A percentile compares a stretch with the other conserved stretches of the same genome.
phyloP scores from a whole-genome alignment of 1,140 invertebrate genomes.

The Caenorhabditis briggsae region DNA sequence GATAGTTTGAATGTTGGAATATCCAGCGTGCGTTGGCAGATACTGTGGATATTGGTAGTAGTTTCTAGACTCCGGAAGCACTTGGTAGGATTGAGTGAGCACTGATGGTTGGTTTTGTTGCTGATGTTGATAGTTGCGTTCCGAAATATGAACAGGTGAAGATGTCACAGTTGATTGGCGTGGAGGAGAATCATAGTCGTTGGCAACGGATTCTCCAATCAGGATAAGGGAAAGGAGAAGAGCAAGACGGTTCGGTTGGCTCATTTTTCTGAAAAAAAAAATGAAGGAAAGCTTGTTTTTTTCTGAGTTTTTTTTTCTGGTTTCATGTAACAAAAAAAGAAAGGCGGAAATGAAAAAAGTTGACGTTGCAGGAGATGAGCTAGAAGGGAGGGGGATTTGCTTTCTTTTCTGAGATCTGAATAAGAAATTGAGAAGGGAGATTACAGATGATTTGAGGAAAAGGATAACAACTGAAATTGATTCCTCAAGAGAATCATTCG shows the following conservation, averaged over 20 bases:
- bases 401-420: not conserved
- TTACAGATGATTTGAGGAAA: not conserved
- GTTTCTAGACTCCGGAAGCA: conserved; percentile 19
- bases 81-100: conserved; percentile 37
- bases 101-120: conserved; percentile 24
- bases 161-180: conserved; percentile 27
- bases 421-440: not conserved
- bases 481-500: too few relatives aligned
- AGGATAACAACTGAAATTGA: too few relatives aligned
- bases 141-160: conserved; percentile 12
- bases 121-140: not conserved
- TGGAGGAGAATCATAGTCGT: not conserved
- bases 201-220: conserved; percentile 16
- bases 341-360: conserved; percentile 6
- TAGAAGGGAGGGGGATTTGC: not conserved
- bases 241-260: not conserved
- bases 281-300: not conserved
- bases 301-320: not conserved
- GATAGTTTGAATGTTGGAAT: conserved; percentile 39
- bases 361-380: not conserved
- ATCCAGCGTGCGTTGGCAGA: conserved; percentile 22
- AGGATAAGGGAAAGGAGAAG: conserved; percentile 25
- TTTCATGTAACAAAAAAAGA: not conserved
- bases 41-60: conserved; percentile 50
- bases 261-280: conserved; percentile 37